Evolutionary conservation across 2,113 vertebrate species (phyloP), one percentile per base, ranked within the genome.

Genomic region (Limanda limanda): DNA sequence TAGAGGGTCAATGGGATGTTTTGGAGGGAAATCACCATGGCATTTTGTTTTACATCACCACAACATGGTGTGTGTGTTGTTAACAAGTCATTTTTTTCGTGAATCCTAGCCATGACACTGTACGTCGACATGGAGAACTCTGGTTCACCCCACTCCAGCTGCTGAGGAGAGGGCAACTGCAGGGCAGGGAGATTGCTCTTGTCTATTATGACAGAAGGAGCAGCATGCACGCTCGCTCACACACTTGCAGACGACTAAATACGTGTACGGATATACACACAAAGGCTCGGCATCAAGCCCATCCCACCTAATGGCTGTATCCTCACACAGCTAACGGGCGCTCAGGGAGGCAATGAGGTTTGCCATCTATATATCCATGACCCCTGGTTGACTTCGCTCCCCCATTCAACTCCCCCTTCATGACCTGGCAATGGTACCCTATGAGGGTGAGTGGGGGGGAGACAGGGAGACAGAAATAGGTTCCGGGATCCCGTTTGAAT

Each of bases 381-480:
- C 94, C 94, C 86, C 77, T 85, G 71, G 91, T 87, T 95, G 94
- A 95, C 93, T 94, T 88, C 73, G 0, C 88, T 90, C 91, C 78
- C 85, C 88, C 86, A 65, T 85, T 83, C 71, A 75, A 61, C 91
- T 90, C 88, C 93, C 92, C 92, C 86, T 45, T 79, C 66, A 62
- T 94, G 94, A 93, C 94, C 94, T 88, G 91, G 89, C 92, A 92
- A 90, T 94, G 94, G 91, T 86, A 94, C 92, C 81, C 91, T 82
- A 91, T 92, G 92, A 90, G 83, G 86, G 84, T 52, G 83, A 84
- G 81, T 59, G 67, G 59, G 56, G 56, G 86, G 71, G 70, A 85
- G 86, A 79, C 48, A 55, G 77, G 27, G 72, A 74, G 78, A 68
- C 76, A 78, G 73, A 86, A 86, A 90, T 82, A 85, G 85, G 81